Conservation (phyloP, 1,140 invertebrate species). For the Lepeophtheirus salmonis region DNA sequence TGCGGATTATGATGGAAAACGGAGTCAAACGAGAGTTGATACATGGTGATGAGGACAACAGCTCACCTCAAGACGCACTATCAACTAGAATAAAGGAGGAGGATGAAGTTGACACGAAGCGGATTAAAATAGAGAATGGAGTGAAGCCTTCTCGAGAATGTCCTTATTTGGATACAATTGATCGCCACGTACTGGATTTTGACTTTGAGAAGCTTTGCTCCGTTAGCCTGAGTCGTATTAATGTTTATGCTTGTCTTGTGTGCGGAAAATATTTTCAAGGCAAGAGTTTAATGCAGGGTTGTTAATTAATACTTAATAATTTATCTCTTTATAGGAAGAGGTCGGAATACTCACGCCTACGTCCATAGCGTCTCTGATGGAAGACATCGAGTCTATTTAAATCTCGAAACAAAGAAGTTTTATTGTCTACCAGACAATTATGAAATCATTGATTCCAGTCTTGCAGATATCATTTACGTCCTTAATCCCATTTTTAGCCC, state of each 20-base stretch:
- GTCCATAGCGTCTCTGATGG: conserved; percentile 91
- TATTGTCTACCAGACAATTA: conserved; percentile 99
- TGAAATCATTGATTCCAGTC: conserved; percentile 93
- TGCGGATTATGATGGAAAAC: no score
- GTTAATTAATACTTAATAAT: conserved; percentile 26
- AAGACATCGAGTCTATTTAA: conserved; percentile 95
- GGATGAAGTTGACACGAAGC: no score
- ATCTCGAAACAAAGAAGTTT: conserved; percentile 90
- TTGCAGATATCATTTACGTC: conserved; percentile 98
- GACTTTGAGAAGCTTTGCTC: conserved; percentile 99
- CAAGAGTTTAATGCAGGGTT: conserved; percentile 25
- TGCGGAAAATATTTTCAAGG: conserved; percentile 98
- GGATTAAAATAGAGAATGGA: no score
- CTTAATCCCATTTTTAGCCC: conserved; percentile 87
- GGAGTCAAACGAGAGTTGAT: no score
- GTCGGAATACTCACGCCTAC: conserved; percentile 94
- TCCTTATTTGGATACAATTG: conserved; percentile 91
- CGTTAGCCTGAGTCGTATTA: conserved; percentile 88
- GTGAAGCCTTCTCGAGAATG: conserved; percentile 43
- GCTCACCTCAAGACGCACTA: no score
- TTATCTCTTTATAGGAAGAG: no score
- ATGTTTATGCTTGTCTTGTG: conserved; percentile 98
- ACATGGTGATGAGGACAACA: no score
- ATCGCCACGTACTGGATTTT: conserved; percentile 91
- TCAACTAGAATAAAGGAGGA: no score